These are phyloP conservation scores for Pristionchus maxplancki DNA, from an alignment of 2,888 invertebrate species.

Conservation along the genomic window DNA sequence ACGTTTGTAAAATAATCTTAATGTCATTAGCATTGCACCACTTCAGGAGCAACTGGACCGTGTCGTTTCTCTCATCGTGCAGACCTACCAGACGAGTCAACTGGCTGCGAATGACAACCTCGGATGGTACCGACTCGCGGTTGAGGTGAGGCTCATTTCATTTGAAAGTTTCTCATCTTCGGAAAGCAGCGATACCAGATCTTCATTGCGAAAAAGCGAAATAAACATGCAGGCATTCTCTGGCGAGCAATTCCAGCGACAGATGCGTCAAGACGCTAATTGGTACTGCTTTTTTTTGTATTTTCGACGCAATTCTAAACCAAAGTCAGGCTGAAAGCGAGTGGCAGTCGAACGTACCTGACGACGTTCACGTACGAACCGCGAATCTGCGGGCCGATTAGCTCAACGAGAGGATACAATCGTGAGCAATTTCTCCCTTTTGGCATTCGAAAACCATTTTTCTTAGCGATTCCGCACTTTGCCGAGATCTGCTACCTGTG, in stretches of 20 bases:
- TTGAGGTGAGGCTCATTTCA: background rate
- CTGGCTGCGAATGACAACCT: background rate
- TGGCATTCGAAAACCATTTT: too few relatives aligned
- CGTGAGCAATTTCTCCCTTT: too few relatives aligned
- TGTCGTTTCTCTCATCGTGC: background rate
- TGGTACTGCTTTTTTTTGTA: background rate
- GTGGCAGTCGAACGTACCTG: background rate
- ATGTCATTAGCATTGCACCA: too few relatives aligned
- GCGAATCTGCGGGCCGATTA: background rate
- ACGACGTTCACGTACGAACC: constrained; percentile 2
- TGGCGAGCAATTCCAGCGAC: constrained; percentile 7
- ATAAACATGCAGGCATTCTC: constrained; percentile 1
- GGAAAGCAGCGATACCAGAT: too few relatives aligned
- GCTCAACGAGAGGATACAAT: background rate
- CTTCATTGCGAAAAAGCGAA: too few relatives aligned
- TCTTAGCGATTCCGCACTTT: constrained; percentile 20
- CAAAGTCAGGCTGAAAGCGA: background rate
- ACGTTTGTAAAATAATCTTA: background rate
- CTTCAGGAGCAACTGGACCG: background rate
- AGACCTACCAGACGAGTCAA: background rate
- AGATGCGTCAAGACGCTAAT: background rate
- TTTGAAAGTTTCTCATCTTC: too few relatives aligned
- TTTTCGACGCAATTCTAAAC: background rate
- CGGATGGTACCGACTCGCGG: background rate
- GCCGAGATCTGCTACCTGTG: constrained; percentile 17